Base-by-base conservation (phyloP, 2,797 vertebrate genomes). In the Melanotaenia trifasciata region DNA sequence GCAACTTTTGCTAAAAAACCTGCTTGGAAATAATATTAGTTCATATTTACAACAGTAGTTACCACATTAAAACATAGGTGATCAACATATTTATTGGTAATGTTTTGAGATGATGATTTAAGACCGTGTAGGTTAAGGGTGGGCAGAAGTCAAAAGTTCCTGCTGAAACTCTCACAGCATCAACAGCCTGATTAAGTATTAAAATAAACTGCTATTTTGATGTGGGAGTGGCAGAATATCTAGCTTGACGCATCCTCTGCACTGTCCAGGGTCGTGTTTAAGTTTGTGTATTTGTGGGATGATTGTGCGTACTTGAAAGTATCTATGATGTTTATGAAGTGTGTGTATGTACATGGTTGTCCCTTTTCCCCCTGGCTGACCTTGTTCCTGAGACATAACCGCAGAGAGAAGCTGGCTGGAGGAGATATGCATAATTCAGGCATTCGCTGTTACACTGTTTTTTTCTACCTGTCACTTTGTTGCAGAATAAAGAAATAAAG, bases 401-500 rank as follows among this genome's bases (percentile, higher is more conserved):
- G 65, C 68, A 72, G 57, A 67, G 67, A 66, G 67, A 81, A 30
- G 54, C 69, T 32, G 76, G 72, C 76, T 83, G 81, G 85, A 89
- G 73, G 80, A 84, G 51, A 84, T 64, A 77, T 89, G 69, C 64
- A 90, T 88, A 79, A 89, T 90, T 87, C 79, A 87, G 51, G 5
- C 70, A 47, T 73, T 72, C 58, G 43, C 72, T 76, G 36, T 71
- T 82, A 80, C 79, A 68, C 70, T 45, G 60, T 67, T 69, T 20
- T 61, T 18, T 0, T 26, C 6, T 45, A 61, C 1, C 50, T 78
- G 76, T 83, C 79, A 70, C 67, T 73, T 74, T 36, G 60, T 28
- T 78, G 54, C 69, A 72, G 38, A 71, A 59, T 13, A 30, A 68
- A 58, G 61, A 45, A 64, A 58, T 70, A 32, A 78, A 65, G 70